These are phyloP conservation scores for Micromussa lordhowensis DNA, from an alignment of 92 coral and sea anemone genomes.

Conservation along the genomic window DNA sequence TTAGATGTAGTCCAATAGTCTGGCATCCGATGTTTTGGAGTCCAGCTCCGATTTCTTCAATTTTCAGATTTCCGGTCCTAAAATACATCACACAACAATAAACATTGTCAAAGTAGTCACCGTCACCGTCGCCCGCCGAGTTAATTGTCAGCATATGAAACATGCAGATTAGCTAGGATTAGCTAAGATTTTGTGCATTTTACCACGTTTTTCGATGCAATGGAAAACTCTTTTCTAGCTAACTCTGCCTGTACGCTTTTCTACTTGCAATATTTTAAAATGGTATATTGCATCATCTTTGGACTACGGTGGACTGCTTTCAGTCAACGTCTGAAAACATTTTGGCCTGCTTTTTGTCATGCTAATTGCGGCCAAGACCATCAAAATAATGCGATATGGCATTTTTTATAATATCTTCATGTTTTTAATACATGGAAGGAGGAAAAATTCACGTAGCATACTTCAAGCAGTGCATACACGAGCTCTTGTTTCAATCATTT, in stretches of 20 bases:
- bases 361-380: not conserved
- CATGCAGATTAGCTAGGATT: not conserved
- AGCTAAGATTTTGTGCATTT: not conserved
- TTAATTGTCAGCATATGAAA: too few species aligned
- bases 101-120: too few species aligned
- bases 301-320: too few species aligned
- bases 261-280: not conserved
- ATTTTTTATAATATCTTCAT: too few species aligned
- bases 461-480: too few species aligned
- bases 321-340: not conserved
- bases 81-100: not conserved
- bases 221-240: not conserved
- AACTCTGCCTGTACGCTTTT: not conserved
- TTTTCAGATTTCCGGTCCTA: not conserved
- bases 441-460: too few species aligned
- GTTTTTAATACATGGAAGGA: too few species aligned
- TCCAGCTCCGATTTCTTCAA: not conserved
- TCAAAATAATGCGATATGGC: too few species aligned
- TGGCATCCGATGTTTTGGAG: not conserved
- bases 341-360: not conserved
- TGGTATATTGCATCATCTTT: too few species aligned
- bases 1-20: not conserved
- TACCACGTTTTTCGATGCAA: not conserved
- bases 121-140: too few species aligned
- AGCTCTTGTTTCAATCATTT: too few species aligned